A percentile compares a stretch with the other conserved stretches of the same genome.
Conservation (phyloP, 2,888 invertebrate species). For the Eurois occulta region DNA sequence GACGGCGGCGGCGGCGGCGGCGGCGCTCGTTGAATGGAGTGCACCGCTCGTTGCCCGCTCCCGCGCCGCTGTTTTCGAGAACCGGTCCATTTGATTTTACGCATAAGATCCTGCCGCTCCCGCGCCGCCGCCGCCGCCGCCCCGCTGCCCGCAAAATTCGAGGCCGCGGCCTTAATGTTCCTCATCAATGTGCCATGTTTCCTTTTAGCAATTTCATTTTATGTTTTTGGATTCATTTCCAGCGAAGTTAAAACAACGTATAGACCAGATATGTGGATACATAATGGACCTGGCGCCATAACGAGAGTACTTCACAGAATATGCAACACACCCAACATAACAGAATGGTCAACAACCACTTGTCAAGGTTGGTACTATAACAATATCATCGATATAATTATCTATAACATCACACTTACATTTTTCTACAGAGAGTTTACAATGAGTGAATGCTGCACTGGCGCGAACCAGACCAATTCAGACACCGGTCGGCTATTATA, state of each 20-base stretch:
- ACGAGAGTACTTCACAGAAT: slow-evolving; percentile 91
- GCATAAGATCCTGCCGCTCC: too few relatives aligned
- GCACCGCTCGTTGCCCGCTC: too few relatives aligned
- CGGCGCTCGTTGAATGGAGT: too few relatives aligned
- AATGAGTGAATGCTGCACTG: neutral
- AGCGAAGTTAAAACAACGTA: slow-evolving; percentile 79
- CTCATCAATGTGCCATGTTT: too few relatives aligned
- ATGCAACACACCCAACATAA: slow-evolving; percentile 78
- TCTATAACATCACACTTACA: too few relatives aligned
- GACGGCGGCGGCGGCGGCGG: too few relatives aligned
- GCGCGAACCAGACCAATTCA: neutral
- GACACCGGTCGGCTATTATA: neutral
- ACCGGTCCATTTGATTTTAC: too few relatives aligned
- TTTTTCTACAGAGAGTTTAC: neutral
- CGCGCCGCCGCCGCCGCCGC: too few relatives aligned
- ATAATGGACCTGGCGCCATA: slow-evolving; percentile 93
- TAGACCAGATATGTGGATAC: slow-evolving; percentile 90
- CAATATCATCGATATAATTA: neutral
- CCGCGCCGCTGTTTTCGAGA: too few relatives aligned
- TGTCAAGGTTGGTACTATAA: slow-evolving; percentile 49
- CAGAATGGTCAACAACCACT: slow-evolving; percentile 56
- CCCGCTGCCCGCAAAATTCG: too few relatives aligned
- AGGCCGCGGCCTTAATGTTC: too few relatives aligned
- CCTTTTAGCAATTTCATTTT: neutral
- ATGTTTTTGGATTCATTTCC: neutral